These are phyloP conservation scores for Atlantisia rogersi DNA, from an alignment of 2,113 vertebrate genomes.

Conservation along the genomic window DNA sequence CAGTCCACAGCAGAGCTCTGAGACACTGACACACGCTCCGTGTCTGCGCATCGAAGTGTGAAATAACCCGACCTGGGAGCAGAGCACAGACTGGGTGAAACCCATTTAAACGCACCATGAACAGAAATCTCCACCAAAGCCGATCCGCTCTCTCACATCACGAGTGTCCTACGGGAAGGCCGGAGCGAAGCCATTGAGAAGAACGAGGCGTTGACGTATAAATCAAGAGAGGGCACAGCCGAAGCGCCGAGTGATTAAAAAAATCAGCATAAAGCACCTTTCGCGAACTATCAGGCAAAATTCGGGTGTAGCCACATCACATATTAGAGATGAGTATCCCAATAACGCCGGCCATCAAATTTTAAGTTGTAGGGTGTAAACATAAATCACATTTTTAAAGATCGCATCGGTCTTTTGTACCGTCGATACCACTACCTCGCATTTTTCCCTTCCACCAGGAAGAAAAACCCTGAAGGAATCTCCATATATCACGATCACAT, in stretches of 20 bases:
- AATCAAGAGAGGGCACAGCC: neutral
- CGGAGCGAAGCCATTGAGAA: constrained; percentile 42
- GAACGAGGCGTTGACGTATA: neutral
- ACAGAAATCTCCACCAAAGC: constrained; percentile 33
- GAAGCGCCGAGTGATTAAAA: neutral
- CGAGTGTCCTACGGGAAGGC: constrained; percentile 8
- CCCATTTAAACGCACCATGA: constrained; percentile 12
- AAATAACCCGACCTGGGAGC: neutral
- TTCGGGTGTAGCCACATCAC: neutral
- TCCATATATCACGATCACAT: neutral
- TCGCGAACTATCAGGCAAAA: neutral
- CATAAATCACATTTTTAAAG: neutral
- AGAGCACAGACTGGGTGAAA: neutral
- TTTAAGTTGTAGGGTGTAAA: neutral
- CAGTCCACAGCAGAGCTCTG: neutral
- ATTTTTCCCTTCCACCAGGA: neutral
- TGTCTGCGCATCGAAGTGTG: neutral
- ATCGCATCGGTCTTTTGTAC: neutral
- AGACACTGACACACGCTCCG: neutral
- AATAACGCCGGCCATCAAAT: neutral
- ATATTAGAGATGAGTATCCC: neutral
- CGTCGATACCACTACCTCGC: neutral
- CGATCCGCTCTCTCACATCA: neutral
- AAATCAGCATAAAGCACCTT: neutral
- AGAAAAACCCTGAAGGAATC: constrained; percentile 34